Conservation (phyloP, 2,888 invertebrate genomes). For the Liopterus haemorrhoidalis region DNA sequence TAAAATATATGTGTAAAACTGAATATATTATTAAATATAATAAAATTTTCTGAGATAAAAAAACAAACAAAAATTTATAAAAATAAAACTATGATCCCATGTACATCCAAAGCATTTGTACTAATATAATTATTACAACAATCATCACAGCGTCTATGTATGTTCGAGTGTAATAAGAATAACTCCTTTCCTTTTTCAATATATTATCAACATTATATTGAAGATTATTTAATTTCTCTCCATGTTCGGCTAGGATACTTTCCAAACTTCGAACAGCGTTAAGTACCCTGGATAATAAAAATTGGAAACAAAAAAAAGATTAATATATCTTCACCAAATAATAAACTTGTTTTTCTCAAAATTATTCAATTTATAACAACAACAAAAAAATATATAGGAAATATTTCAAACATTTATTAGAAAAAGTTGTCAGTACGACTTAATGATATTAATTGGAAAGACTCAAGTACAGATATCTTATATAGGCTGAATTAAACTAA, state of each 20-base stretch:
- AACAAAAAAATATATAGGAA: no score
- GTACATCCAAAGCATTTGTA: slow-evolving; percentile 21
- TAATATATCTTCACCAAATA: no score
- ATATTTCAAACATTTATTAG: not conserved
- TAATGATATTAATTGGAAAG: no score
- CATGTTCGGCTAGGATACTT: slow-evolving; percentile 38
- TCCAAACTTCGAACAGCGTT: slow-evolving; percentile 40
- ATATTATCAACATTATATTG: slow-evolving; percentile 37
- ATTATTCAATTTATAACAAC: no score
- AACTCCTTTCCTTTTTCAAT: slow-evolving; percentile 28
- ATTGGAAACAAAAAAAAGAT: not conserved
- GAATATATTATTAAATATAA: no score
- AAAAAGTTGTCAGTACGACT: not conserved
- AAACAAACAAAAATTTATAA: no score
- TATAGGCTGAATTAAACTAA: no score
- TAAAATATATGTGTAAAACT: no score
- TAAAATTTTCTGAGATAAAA: no score
- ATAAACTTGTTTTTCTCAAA: not conserved
- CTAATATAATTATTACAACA: slow-evolving; percentile 17
- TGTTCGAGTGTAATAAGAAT: slow-evolving; percentile 12
- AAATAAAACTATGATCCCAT: slow-evolving; percentile 20
- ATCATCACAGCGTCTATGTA: slow-evolving; percentile 19
- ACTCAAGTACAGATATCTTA: no score
- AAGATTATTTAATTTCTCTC: slow-evolving; percentile 38
- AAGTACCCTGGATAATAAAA: slow-evolving; percentile 37